Conservation (phyloP, 2,797 vertebrate species). For the Scyliorhinus canicula region DNA sequence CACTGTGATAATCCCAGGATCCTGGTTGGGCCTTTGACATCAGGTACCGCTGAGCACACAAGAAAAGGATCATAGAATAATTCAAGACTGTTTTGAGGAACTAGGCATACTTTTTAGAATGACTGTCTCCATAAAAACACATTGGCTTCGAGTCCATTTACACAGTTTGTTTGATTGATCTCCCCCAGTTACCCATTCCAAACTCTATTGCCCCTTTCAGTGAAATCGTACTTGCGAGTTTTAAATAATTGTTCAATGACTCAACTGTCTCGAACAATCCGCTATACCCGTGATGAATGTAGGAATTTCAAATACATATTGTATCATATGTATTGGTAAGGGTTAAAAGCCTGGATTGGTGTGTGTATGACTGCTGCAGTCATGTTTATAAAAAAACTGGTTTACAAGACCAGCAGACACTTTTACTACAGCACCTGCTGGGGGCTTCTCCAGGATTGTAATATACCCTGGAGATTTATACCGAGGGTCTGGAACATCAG, state of each 20-base stretch:
- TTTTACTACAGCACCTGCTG: no score
- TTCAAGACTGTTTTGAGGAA: neutral
- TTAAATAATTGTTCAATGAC: neutral
- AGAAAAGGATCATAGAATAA: neutral
- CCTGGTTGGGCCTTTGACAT: constrained; percentile 71
- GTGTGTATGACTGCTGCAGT: no score
- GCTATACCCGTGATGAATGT: no score
- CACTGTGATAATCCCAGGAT: constrained; percentile 82
- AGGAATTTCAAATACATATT: no score
- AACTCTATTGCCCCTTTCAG: neutral
- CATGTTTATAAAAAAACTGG: no score
- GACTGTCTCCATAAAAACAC: neutral
- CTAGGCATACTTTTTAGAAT: no score
- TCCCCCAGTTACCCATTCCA: neutral
- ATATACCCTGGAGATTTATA: neutral
- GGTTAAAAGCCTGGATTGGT: no score
- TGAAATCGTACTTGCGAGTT: neutral
- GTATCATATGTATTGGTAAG: no score
- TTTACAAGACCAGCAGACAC: no score
- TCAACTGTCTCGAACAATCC: neutral
- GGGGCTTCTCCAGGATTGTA: no score
- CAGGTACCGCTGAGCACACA: constrained; percentile 68
- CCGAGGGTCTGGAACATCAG: neutral
- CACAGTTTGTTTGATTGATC: neutral
- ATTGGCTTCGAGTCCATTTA: neutral